These are phyloP conservation scores for Willowsia nigromaculata DNA, from an alignment of 2,888 invertebrate species.

Conservation along the genomic window DNA sequence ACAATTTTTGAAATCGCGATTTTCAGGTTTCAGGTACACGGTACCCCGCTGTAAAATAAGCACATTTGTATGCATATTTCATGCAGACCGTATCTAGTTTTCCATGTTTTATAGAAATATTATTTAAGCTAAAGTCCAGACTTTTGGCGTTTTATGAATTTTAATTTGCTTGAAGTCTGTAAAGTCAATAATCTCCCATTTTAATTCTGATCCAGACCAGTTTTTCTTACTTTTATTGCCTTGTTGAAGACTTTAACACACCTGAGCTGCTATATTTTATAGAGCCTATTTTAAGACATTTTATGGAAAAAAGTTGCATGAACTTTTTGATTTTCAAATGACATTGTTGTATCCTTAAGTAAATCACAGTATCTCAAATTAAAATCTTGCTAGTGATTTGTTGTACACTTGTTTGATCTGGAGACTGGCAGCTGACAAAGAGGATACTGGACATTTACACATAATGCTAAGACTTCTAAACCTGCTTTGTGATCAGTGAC, in stretches of 20 bases:
- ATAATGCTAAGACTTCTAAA: not conserved
- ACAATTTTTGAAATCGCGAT: not conserved
- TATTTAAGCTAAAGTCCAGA: not conserved
- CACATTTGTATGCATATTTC: not conserved
- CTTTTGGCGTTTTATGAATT: slow-evolving; percentile 1
- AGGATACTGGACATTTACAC: not conserved
- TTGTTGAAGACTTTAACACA: not conserved
- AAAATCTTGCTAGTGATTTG: not conserved
- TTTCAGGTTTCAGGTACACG: not conserved
- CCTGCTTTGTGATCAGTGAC: not conserved
- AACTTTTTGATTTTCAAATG: slow-evolving; percentile 3
- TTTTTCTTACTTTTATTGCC: slow-evolving; percentile 3
- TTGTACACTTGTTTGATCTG: not conserved
- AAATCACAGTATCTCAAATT: not conserved
- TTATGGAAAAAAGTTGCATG: not conserved
- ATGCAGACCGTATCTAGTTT: not conserved
- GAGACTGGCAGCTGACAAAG: not conserved
- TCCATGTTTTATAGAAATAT: not conserved
- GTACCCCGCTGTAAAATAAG: not conserved
- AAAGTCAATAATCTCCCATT: slow-evolving; percentile 13
- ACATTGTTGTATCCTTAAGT: slow-evolving; percentile 2
- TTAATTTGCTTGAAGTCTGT: not conserved
- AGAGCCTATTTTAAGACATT: not conserved
- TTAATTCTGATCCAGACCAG: slow-evolving; percentile 12
- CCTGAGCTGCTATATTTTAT: not conserved